Conservation (phyloP, 2,113 vertebrate genomes). For the Egretta garzetta region DNA sequence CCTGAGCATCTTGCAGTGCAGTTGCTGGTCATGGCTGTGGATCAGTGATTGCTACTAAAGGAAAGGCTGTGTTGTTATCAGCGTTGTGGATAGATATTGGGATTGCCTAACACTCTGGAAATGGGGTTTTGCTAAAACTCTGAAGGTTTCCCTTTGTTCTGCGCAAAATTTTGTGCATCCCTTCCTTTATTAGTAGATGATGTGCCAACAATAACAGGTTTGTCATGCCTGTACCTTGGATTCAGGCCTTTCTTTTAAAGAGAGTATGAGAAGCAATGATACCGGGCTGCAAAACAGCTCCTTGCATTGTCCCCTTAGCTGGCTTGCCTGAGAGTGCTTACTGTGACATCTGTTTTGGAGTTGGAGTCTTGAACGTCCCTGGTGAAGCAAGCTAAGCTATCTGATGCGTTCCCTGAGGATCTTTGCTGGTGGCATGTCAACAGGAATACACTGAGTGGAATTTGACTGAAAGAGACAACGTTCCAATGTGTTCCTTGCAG, state of each 20-base stretch:
- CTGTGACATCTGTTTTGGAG: conserved; percentile 43
- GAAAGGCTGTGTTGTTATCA: not conserved
- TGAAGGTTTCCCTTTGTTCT: not conserved
- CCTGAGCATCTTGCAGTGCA: not conserved
- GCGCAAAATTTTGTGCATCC: not conserved
- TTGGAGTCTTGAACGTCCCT: conserved; percentile 14
- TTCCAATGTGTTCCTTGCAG: not conserved
- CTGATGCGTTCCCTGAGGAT: conserved; percentile 41
- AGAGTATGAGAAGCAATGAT: not conserved
- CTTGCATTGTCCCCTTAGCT: conserved; percentile 9
- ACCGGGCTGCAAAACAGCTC: not conserved
- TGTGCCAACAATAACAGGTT: not conserved
- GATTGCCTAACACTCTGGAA: not conserved
- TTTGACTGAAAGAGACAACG: not conserved
- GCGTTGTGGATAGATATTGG: not conserved
- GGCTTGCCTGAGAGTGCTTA: not conserved
- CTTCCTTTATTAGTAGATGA: not conserved
- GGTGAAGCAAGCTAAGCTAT: conserved; percentile 53
- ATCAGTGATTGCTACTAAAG: not conserved
- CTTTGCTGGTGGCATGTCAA: conserved; percentile 61
- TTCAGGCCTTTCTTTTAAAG: not conserved
- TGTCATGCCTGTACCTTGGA: not conserved
- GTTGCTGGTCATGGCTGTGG: not conserved
- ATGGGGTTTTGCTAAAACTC: not conserved
- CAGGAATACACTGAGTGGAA: conserved; percentile 32